These are phyloP conservation scores for Peromyscus eremicus DNA, from an alignment of 2,797 vertebrate genomes.

Conservation along the genomic window DNA sequence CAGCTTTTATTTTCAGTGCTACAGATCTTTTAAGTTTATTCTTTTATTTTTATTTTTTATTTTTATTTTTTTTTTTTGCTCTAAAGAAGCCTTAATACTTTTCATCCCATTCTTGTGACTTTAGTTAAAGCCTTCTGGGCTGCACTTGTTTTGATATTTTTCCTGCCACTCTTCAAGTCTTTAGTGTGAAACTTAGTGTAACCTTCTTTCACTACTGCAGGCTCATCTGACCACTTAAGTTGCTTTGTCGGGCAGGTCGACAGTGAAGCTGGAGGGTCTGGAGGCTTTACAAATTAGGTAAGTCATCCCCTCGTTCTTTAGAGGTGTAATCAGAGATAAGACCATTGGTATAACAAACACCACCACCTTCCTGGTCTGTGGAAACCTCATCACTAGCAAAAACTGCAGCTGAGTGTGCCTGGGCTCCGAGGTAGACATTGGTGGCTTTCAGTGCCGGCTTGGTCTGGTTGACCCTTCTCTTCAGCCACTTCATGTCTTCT, in stretches of 20 bases:
- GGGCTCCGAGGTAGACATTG: conserved; percentile 91
- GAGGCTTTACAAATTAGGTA: conserved; percentile 87
- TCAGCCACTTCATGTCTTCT: conserved; percentile 96
- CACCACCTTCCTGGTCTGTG: conserved; percentile 93
- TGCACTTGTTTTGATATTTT: conserved; percentile 94
- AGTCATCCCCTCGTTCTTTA: conserved; percentile 92
- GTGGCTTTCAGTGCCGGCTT: conserved; percentile 91
- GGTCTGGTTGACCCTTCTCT: conserved; percentile 95
- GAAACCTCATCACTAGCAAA: conserved; percentile 89
- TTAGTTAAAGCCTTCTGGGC: conserved; percentile 97
- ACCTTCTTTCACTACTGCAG: background rate
- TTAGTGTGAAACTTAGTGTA: background rate
- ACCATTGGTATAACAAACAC: conserved; percentile 94
- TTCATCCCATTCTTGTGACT: conserved; percentile 98
- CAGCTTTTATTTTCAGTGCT: conserved; percentile 73
- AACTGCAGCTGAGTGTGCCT: conserved; percentile 91
- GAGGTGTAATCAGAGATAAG: conserved; percentile 96
- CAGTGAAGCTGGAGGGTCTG: background rate
- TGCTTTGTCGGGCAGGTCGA: background rate
- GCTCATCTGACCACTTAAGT: too few species aligned
- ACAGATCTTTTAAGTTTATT: conserved; percentile 78
- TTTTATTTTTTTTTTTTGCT: conserved; percentile 92
- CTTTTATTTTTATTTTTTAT: conserved; percentile 89
- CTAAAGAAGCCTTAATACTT: conserved; percentile 95
- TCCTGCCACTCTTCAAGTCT: conserved; percentile 82